Evolutionary conservation across 2,888 invertebrate genomes (phyloP), one percentile per base, ranked within the genome.

Genomic region (Brachyptera risi): DNA sequence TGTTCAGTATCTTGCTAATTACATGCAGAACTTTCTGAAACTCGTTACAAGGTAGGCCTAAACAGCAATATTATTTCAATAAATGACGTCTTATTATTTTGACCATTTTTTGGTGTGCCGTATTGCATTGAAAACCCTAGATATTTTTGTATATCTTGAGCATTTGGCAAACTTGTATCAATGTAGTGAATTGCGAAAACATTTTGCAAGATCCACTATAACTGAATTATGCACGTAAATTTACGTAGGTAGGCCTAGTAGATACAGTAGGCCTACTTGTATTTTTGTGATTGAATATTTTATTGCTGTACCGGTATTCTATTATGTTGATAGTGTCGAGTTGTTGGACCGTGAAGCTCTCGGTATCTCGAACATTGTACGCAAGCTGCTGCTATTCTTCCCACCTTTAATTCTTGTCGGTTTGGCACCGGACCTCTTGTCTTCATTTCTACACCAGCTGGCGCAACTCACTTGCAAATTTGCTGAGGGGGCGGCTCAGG

Each of bases 311-410:
- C 1, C 11, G 17, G 19, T 57, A 17, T 19, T 50, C 47, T 50
- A 47, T 54, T 44, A 56, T 23, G 40, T 61, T 74, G 74, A 61
- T 71, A 83, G 82, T 68, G 78, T 83, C 50, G 80, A 82, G 60
- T 76, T 87, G 19, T 78, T 79, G 59, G 83, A 82, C 65, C 79
- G 82, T 66, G 90, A 90, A 74, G 83, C 85, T 1, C 75, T 86
- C 60, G 86, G 86, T 2, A 78, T 89, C 54, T 83, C 87, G 31
- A 82, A 81, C 69, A 83, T 87, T 50, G 79, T 87, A 51, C 79
- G 81, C 64, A 85, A 85, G 70, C 71, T 88, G 19, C 76, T 83
- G 27, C 74, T 81, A 62, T 81, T 82, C 74, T 83, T 82, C 71
- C 77, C 81, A 56, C 72, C 77, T 31, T 68, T 74, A 11, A 75